Conservation (phyloP, 1,140 invertebrate species). For the Eufriesea mexicana region DNA sequence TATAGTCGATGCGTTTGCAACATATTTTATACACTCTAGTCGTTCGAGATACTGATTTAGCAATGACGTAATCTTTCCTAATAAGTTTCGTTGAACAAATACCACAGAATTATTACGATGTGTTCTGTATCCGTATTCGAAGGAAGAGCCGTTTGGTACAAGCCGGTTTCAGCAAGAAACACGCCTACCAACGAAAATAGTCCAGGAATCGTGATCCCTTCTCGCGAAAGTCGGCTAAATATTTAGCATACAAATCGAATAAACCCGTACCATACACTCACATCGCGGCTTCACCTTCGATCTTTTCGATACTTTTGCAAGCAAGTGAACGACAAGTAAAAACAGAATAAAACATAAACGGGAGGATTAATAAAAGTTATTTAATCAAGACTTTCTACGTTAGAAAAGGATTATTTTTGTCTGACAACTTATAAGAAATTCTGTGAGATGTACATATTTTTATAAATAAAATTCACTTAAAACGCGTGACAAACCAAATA, state of each 20-base stretch:
- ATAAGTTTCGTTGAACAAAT: conserved; percentile 50
- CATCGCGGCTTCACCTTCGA: neutral
- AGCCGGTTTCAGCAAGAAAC: conserved; percentile 50
- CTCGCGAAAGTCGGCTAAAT: neutral
- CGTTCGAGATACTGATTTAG: conserved; percentile 50
- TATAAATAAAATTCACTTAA: too few species aligned
- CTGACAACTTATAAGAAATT: too few species aligned
- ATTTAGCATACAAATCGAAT: conserved; percentile 13
- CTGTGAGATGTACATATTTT: too few species aligned
- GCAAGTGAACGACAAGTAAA: too few species aligned
- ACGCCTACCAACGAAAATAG: conserved; percentile 62
- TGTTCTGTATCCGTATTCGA: neutral
- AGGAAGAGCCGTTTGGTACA: conserved; percentile 38
- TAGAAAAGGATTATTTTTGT: neutral
- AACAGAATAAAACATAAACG: too few species aligned
- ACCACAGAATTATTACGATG: neutral
- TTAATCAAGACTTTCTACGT: neutral
- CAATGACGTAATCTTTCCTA: conserved; percentile 66
- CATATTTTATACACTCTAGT: neutral
- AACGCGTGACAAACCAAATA: too few species aligned
- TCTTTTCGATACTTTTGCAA: neutral
- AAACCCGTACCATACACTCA: neutral
- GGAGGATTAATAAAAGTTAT: neutral
- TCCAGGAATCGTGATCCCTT: neutral
- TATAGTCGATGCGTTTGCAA: neutral